These are phyloP conservation scores for Drosophila malerkotliana DNA, from an alignment of 1,140 invertebrate species.

Conservation along the genomic window DNA sequence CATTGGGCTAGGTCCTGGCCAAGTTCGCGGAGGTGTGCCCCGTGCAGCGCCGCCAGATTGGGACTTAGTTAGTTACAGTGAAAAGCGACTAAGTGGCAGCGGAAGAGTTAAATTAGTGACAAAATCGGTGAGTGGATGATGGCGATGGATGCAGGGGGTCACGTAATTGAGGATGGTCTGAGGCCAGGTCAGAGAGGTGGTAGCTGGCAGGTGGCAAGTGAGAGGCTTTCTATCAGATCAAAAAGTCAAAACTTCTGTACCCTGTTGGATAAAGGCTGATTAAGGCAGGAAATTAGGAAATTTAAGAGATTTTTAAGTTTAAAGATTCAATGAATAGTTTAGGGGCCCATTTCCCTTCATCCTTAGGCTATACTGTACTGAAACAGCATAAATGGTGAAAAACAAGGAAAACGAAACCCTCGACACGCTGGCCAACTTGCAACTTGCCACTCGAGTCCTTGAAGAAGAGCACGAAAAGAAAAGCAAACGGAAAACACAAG, in stretches of 20 bases:
- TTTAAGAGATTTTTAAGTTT: neutral
- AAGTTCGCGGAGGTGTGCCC: conserved; percentile 34
- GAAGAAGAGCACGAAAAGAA: conserved; percentile 32
- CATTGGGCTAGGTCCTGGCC: conserved; percentile 34
- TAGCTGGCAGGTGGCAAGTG: neutral
- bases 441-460: conserved; percentile 40
- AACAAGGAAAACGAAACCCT: conserved; percentile 14
- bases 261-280: neutral
- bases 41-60: conserved; percentile 23
- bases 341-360: neutral
- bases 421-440: conserved; percentile 51
- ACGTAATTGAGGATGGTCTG: neutral
- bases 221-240: neutral
- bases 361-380: conserved; percentile 42
- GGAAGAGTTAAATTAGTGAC: conserved; percentile 63
- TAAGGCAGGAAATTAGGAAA: conserved; percentile 1
- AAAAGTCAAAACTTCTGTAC: conserved; percentile 6
- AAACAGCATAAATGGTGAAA: conserved; percentile 13
- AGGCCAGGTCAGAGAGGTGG: neutral
- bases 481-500: conserved; percentile 22
- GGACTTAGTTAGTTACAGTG: conserved; percentile 58
- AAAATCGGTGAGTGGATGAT: conserved; percentile 48
- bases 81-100: conserved; percentile 61
- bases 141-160: neutral
- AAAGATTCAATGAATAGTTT: neutral